Evolutionary conservation across 2,888 invertebrate genomes (phyloP), one percentile per base, ranked within the genome.

Genomic region (Caenorhabditis macrosperma): DNA sequence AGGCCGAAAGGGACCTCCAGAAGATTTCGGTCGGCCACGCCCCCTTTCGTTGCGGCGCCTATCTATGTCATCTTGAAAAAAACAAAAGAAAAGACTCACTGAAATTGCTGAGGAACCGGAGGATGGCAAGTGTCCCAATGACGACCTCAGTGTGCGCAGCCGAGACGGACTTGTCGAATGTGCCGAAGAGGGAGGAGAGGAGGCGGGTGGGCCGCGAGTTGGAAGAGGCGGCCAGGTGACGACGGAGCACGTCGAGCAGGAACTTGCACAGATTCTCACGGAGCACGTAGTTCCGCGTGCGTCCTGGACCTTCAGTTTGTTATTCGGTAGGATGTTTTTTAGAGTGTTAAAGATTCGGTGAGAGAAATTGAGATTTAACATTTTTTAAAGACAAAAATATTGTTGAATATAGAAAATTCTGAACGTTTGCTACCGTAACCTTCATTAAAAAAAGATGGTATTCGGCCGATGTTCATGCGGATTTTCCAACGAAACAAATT

Each of bases 81-180:
- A n/a, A n/a, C n/a, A n/a, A n/a, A n/a, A n/a, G 33, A 26, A 55
- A 22, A 30, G 52, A 69, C 83, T 74, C 30, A 86, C 84, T 83
- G 48, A 81, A 82, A 64, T 86, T 86, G 41, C 84, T 83, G 30
- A 86, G 48, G 7, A 82, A 48, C 33, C 82, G 66, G 26, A 85
- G 64, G 68, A 84, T 81, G 3, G 82, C 85, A 1, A 84, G 59
- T n/a, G 76, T 64, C n/a, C 80, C 78, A 10, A 84, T 69, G 59
- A 82, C 78, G 33, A 82, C 71, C 41, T 85, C 85, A 10, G 60
- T 66, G 38, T 78, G 79, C 1, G 78, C 81, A 0, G 78, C 67
- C 17, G 57, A 44, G 24, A 55, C 46, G 10, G 75, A 72, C 24
- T 64, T 60, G 44, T 79, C 81, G 24, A 61, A 54, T 10, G 77